A percentile compares a stretch with the other conserved stretches of the same genome.
Evolutionary conservation across 1,140 invertebrate genomes (phyloP).

Genomic region (Hermetia illucens): DNA sequence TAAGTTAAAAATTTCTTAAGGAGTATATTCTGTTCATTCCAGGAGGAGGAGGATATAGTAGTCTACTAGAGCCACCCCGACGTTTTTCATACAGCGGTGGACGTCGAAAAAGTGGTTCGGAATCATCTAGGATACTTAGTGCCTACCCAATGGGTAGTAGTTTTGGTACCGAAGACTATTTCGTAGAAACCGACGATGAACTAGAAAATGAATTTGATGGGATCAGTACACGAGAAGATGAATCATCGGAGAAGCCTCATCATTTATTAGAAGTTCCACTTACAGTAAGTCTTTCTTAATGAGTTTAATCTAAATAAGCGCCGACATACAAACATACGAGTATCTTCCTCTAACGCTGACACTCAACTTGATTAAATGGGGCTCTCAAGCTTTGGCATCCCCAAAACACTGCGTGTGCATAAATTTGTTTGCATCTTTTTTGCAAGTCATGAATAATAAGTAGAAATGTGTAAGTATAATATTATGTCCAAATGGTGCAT

Average conservation of each 20-base stretch:
- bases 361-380: no score
- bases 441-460: no score
- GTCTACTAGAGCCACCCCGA: constrained; percentile 46
- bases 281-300: constrained; percentile 8
- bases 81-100: constrained; percentile 38
- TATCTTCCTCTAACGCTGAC: no score
- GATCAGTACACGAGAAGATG: constrained; percentile 12
- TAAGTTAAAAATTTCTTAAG: not conserved
- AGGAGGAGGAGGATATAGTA: constrained; percentile 46
- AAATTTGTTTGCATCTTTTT: no score
- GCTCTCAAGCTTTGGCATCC: no score
- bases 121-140: constrained; percentile 30
- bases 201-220: constrained; percentile 18
- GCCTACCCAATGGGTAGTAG: constrained; percentile 38
- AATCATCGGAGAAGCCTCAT: constrained; percentile 27
- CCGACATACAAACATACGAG: no score
- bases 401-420: no score
- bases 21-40: constrained; percentile 1
- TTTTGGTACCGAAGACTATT: constrained; percentile 33
- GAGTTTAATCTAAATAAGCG: no score
- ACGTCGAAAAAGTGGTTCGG: constrained; percentile 24
- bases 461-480: no score
- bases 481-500: no score
- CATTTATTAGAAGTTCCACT: constrained; percentile 32
- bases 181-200: constrained; percentile 31